Evolutionary conservation across 2,888 invertebrate species (phyloP).

Genomic region (Carabus problematicus): DNA sequence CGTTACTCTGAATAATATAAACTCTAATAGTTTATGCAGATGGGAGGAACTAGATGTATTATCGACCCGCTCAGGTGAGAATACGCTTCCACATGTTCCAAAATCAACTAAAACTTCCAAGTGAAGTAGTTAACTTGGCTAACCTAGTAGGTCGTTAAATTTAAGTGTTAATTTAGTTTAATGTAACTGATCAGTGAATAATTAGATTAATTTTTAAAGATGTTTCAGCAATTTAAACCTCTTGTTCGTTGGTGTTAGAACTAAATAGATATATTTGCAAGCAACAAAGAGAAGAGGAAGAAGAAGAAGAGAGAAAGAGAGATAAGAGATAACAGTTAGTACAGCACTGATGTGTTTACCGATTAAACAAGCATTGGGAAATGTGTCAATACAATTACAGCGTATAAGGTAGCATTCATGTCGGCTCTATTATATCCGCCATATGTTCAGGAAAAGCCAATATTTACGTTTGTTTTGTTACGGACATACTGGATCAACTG

Average conservation of each 20-base stretch:
- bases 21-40: too few species aligned
- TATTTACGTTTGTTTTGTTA: slow-evolving; percentile 52
- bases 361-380: slow-evolving; percentile 44
- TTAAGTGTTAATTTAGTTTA: slow-evolving; percentile 40
- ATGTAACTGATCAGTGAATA: slow-evolving; percentile 40
- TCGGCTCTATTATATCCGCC: slow-evolving; percentile 50
- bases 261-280: too few species aligned
- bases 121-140: slow-evolving; percentile 25
- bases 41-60: neutral
- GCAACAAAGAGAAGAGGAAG: too few species aligned
- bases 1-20: too few species aligned
- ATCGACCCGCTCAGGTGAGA: slow-evolving; percentile 34
- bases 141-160: slow-evolving; percentile 38
- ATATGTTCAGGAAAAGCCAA: slow-evolving; percentile 51
- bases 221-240: too few species aligned
- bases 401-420: slow-evolving; percentile 47
- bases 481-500: slow-evolving; percentile 46
- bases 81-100: slow-evolving; percentile 14
- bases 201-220: slow-evolving; percentile 11
- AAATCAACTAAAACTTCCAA: slow-evolving; percentile 18
- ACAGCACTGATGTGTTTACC: slow-evolving; percentile 19
- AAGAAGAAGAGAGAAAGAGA: too few species aligned
- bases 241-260: too few species aligned
- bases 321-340: neutral
- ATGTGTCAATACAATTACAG: slow-evolving; percentile 52